Base-by-base conservation (phyloP, 2,797 vertebrate species). In the Hippoglossus hippoglossus region DNA sequence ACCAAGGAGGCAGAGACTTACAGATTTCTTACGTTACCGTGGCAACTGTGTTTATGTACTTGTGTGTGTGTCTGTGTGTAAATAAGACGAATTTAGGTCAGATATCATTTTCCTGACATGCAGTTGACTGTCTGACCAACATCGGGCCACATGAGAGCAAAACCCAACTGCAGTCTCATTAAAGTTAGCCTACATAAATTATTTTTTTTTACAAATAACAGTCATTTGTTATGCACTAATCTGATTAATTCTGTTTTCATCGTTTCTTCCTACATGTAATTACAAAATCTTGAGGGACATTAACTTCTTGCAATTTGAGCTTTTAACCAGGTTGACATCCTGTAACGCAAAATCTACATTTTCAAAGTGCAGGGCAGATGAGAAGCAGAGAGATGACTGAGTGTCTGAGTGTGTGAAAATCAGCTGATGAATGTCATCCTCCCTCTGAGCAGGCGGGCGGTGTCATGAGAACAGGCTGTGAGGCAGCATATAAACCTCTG, bases 41-140 rank as follows among this genome's bases (percentile, higher is more conserved):
- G 87, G 84, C 77, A 87, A 91, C 85, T 72, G 71, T 75, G 61
- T 85, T 60, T 83, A 54, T 82, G 15, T 75, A 39, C 19, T 10
- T 13, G 39, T 73, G 9, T 72, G 2, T 75, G 19, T 62, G 55
- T 51, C 24, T 50, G 26, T 66, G 53, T 61, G 41, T 52, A 34
- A 49, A 41, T 25, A 77, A 60, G 63, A 69, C 13, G 75, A 67
- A 87, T 86, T 51, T 63, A 61, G 83, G 81, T 87, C 74, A 88
- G 75, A 73, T 46, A 46, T 59, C 5, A 13, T 70, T 58, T 63
- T 72, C 69, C 2, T 3, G 44, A 46, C 50, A 52, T 68, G 26
- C 24, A 65, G 50, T 54, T 71, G 71, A 75, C 54, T 79, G 65
- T 71, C 25, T 80, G 81, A 21, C 19, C 47, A 49, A 77, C 58